Evolutionary conservation across 2,888 invertebrate genomes (phyloP).

Genomic region (Pterostichus niger): DNA sequence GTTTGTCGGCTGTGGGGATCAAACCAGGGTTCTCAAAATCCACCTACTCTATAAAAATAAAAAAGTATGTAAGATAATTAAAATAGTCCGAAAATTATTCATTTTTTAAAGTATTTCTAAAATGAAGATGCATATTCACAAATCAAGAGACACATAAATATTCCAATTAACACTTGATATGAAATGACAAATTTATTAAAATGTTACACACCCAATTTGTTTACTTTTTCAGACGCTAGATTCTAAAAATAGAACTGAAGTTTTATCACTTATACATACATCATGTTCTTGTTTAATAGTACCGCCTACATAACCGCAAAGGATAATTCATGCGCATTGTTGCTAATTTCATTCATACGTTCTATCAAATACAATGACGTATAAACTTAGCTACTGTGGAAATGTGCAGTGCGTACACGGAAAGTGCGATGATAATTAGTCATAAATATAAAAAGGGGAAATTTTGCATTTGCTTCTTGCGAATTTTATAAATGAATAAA

Average conservation of each 20-base stretch:
- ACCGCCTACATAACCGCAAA: not conserved
- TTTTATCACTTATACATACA: not conserved
- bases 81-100: not conserved
- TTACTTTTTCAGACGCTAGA: not conserved
- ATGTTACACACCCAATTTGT: not conserved
- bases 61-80: not conserved
- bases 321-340: no score
- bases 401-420: conserved; percentile 1
- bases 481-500: no score
- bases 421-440: not conserved
- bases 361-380: not conserved
- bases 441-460: not conserved
- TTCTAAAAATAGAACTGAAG: conserved; percentile 20
- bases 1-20: no score
- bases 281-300: not conserved
- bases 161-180: conserved; percentile 20
- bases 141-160: conserved; percentile 11
- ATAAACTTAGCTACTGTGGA: not conserved
- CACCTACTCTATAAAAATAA: no score
- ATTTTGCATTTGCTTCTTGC: not conserved
- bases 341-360: conserved; percentile 12
- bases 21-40: no score
- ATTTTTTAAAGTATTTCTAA: not conserved
- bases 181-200: conserved; percentile 22
- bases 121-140: not conserved